Evolutionary conservation across 2,113 vertebrate species (phyloP).

Genomic region (Gymnarchus niloticus): DNA sequence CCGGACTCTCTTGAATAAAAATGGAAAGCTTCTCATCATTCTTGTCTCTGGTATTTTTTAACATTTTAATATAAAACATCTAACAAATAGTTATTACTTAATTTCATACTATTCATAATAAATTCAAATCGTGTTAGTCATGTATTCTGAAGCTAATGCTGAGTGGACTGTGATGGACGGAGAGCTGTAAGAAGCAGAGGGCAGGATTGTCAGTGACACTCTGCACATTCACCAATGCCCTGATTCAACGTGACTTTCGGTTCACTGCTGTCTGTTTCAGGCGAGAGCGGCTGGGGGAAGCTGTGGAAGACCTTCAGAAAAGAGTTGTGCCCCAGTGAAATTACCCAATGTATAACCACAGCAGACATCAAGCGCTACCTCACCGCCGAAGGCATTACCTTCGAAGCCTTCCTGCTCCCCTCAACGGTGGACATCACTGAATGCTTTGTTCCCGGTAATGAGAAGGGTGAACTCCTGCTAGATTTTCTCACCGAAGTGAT

Average conservation of each 20-base stretch:
- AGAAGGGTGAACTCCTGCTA: conserved; percentile 75
- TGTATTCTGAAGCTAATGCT: not conserved
- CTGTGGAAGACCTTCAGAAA: not conserved
- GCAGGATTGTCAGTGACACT: not conserved
- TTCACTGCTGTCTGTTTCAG: not conserved
- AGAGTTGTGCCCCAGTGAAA: conserved; percentile 56
- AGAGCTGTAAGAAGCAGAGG: not conserved
- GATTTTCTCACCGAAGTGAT: conserved; percentile 83
- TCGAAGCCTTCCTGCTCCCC: conserved; percentile 61
- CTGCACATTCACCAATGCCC: not conserved
- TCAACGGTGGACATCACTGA: conserved; percentile 83
- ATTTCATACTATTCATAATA: no score
- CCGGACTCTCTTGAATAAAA: conserved; percentile 66
- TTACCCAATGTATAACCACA: conserved; percentile 65
- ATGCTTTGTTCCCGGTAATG: conserved; percentile 75
- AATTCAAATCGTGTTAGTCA: not conserved
- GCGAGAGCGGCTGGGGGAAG: not conserved
- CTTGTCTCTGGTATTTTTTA: conserved; percentile 76
- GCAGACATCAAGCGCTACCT: conserved; percentile 66
- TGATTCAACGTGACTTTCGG: not conserved
- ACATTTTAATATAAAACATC: no score
- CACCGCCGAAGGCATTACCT: conserved; percentile 62
- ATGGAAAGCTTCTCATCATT: conserved; percentile 79
- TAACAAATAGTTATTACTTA: no score
- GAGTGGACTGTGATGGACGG: not conserved